Percentiles rank a stretch among this genome's conserved stretches.
These are phyloP conservation scores for Metopolophium dirhodum DNA, from an alignment of 1,140 invertebrate species.

Conservation along the genomic window DNA sequence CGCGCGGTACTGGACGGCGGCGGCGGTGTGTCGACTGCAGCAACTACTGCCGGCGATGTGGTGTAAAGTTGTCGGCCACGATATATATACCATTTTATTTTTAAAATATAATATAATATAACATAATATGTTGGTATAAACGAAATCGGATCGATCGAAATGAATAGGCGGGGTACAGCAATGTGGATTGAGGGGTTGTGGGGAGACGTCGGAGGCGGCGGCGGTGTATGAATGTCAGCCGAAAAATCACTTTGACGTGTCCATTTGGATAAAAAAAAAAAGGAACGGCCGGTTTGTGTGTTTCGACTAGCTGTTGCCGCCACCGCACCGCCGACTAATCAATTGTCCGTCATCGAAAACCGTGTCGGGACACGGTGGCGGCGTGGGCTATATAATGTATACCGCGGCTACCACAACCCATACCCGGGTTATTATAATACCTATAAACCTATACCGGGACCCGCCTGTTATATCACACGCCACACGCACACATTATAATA, in stretches of 20 bases:
- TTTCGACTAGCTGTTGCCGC: not conserved
- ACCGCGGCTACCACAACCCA: not conserved
- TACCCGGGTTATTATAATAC: not conserved
- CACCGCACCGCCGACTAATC: not conserved
- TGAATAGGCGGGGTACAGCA: not conserved
- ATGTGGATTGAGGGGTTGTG: not conserved
- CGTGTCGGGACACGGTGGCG: not conserved
- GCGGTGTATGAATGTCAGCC: not conserved
- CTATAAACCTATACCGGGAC: not conserved
- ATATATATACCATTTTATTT: not conserved
- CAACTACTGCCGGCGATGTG: not conserved
- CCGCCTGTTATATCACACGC: not conserved
- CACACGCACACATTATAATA: not conserved
- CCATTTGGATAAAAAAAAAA: not conserved
- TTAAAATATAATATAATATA: not conserved
- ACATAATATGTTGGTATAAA: not conserved
- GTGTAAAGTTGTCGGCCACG: not conserved
- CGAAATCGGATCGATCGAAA: not conserved
- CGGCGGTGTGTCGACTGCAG: not conserved
- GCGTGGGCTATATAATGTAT: not conserved
- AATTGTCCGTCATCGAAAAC: slow-evolving; percentile 32
- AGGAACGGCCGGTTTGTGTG: not conserved
- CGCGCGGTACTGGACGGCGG: too few species aligned
- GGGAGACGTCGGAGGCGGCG: not conserved
- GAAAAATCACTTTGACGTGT: slow-evolving; percentile 20